phyloP scores from a whole-genome alignment of 2,888 invertebrate species.

The Colletes collaris region DNA sequence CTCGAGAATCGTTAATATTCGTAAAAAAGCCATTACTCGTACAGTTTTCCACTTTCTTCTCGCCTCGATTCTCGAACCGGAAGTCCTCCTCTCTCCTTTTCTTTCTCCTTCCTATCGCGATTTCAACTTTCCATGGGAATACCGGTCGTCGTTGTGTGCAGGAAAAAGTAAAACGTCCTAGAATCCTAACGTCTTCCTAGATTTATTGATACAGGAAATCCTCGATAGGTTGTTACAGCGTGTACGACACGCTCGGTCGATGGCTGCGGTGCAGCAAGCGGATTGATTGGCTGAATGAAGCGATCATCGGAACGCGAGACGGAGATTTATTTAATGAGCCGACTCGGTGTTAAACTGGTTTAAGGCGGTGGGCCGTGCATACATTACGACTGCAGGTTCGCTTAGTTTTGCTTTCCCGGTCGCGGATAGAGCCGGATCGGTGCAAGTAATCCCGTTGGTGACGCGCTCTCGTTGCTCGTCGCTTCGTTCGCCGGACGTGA shows the following conservation, averaged over 20 bases:
- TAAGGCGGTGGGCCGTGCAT: slow-evolving; percentile 26
- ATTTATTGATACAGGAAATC: not conserved
- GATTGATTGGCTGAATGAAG: slow-evolving; percentile 39
- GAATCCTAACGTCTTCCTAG: too few relatives aligned
- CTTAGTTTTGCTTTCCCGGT: slow-evolving; percentile 18
- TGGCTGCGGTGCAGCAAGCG: not conserved
- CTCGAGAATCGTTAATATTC: too few relatives aligned
- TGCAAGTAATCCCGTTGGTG: slow-evolving; percentile 32
- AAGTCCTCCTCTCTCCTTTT: too few relatives aligned
- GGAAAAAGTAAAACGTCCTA: too few relatives aligned
- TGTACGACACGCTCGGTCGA: not conserved
- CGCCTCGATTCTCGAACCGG: too few relatives aligned
- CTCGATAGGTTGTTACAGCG: slow-evolving; percentile 25
- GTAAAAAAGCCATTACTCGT: too few relatives aligned
- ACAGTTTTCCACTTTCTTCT: too few relatives aligned
- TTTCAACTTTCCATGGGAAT: too few relatives aligned
- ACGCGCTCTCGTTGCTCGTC: slow-evolving; percentile 15
- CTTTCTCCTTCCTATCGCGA: too few relatives aligned
- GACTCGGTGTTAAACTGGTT: slow-evolving; percentile 52
- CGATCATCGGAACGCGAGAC: slow-evolving; percentile 33
- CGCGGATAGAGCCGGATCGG: slow-evolving; percentile 31
- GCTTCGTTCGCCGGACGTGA: slow-evolving; percentile 30
- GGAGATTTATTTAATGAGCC: slow-evolving; percentile 58
- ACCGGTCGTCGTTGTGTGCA: too few relatives aligned
- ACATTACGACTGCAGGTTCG: slow-evolving; percentile 31